Conservation (phyloP, 1,140 invertebrate genomes). For the Macrocentrus cingulum region DNA sequence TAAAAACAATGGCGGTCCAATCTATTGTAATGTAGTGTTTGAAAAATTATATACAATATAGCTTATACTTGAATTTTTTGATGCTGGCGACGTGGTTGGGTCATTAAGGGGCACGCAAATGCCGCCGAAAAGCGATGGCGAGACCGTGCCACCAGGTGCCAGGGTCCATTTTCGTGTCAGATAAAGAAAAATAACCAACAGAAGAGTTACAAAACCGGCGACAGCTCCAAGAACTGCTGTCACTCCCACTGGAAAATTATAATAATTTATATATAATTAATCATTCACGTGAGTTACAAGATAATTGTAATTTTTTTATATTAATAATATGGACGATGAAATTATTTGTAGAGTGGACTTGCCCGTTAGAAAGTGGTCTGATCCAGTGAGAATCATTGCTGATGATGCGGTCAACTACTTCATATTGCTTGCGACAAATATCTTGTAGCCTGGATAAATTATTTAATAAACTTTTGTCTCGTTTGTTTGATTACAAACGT, state of each 20-base stretch:
- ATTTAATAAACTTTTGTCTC: too few species aligned
- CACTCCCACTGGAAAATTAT: constrained; percentile 66
- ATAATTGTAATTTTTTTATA: neutral
- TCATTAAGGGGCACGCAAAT: constrained; percentile 57
- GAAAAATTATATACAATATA: too few species aligned
- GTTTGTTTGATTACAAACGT: constrained; percentile 52
- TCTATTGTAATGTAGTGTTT: too few species aligned
- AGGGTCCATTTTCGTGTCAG: constrained; percentile 79
- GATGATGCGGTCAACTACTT: constrained; percentile 18
- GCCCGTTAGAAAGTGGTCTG: constrained; percentile 59
- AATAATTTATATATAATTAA: too few species aligned
- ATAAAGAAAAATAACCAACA: constrained; percentile 79
- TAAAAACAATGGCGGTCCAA: constrained; percentile 28
- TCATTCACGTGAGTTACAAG: too few species aligned
- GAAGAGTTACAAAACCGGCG: constrained; percentile 71
- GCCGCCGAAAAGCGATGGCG: constrained; percentile 52
- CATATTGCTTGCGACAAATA: too few species aligned
- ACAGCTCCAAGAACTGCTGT: constrained; percentile 77
- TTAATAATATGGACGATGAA: neutral
- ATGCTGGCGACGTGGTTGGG: constrained; percentile 46
- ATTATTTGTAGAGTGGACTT: constrained; percentile 50
- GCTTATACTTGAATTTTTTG: constrained; percentile 52
- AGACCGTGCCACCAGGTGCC: constrained; percentile 51
- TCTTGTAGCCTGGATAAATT: too few species aligned
- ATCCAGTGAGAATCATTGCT: constrained; percentile 59